These are phyloP conservation scores for Ictalurus punctatus DNA, from an alignment of 2,113 vertebrate genomes.

Conservation along the genomic window DNA sequence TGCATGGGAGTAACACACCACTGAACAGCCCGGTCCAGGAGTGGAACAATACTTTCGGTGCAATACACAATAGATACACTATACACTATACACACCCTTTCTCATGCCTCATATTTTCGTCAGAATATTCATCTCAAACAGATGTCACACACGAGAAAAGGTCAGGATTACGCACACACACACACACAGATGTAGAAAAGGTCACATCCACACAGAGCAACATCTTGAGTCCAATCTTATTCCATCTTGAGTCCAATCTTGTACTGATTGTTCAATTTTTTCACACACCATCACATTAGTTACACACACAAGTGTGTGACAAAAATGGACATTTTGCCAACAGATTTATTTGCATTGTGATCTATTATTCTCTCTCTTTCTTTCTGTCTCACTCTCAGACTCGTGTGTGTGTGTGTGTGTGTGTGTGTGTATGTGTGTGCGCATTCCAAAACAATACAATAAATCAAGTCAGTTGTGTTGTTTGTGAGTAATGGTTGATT, in stretches of 20 bases:
- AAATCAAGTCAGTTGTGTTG: not conserved
- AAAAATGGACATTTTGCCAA: not conserved
- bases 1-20: not conserved
- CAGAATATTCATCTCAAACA: conserved; percentile 40
- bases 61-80: not conserved
- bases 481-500: conserved; percentile 9
- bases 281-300: conserved; percentile 17
- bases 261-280: conserved; percentile 22
- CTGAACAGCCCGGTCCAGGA: not conserved
- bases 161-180: conserved; percentile 29
- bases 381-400: not conserved
- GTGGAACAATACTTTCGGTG: not conserved
- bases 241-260: conserved; percentile 30
- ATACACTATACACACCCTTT: not conserved
- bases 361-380: not conserved
- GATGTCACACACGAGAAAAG: conserved; percentile 39
- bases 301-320: conserved; percentile 21
- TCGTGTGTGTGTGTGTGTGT: not conserved
- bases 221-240: conserved; percentile 32
- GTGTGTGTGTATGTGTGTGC: not conserved
- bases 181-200: conserved; percentile 28
- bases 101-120: conserved; percentile 21
- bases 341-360: conserved; percentile 10
- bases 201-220: conserved; percentile 38
- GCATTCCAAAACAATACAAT: not conserved